phyloP scores from a whole-genome alignment of 1,140 invertebrate species.

The Aphis craccivora region DNA sequence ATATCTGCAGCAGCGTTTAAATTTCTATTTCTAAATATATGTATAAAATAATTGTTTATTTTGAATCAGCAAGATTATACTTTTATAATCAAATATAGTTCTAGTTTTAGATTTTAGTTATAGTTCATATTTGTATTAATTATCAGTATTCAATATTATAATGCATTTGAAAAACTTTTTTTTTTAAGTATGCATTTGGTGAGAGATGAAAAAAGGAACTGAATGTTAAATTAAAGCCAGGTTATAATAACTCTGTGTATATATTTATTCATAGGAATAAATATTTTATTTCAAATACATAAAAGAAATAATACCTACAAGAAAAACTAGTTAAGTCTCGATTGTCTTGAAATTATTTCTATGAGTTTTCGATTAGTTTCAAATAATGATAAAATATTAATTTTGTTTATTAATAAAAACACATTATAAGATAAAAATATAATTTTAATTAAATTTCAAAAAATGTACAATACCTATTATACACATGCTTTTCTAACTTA shows the following conservation, averaged over 20 bases:
- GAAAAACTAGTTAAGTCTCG: background rate
- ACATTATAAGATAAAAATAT: too few species aligned
- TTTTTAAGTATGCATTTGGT: background rate
- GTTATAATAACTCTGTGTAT: background rate
- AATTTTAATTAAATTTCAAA: background rate
- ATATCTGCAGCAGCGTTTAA: background rate
- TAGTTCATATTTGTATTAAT: background rate
- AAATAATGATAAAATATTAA: background rate
- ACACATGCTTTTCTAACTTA: too few species aligned
- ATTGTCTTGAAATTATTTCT: background rate
- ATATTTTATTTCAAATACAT: too few species aligned
- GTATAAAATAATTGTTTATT: background rate
- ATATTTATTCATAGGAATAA: background rate
- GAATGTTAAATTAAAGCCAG: background rate
- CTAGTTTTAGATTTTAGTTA: background rate
- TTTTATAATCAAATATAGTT: background rate
- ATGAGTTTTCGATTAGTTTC: background rate
- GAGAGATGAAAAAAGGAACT: background rate
- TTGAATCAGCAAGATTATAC: background rate
- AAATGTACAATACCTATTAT: background rate
- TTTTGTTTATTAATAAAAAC: too few species aligned
- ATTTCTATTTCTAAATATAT: background rate
- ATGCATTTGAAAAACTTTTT: background rate
- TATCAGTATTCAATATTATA: background rate
- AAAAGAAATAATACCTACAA: background rate